Evolutionary conservation across 2,888 invertebrate species (phyloP).

Genomic region (Epistrophe eligans): DNA sequence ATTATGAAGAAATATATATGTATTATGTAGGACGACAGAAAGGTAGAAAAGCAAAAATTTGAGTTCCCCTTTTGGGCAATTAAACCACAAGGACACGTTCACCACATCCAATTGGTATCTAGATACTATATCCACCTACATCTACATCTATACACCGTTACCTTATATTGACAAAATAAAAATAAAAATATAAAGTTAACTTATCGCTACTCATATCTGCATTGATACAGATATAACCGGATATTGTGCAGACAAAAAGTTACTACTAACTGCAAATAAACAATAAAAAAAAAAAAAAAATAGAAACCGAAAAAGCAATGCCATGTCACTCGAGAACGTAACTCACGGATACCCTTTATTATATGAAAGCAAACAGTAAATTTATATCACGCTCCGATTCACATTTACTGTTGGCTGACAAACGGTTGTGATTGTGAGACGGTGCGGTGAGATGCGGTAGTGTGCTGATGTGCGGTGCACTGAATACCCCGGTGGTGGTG

Average conservation of each 20-base stretch:
- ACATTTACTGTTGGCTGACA: constrained; percentile 64
- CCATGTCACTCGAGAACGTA: constrained; percentile 52
- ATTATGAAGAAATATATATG: constrained; percentile 36
- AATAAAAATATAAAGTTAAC: neutral
- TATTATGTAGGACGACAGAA: constrained; percentile 23
- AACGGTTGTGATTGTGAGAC: constrained; percentile 43
- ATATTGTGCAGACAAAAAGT: constrained; percentile 59
- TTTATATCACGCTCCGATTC: constrained; percentile 74
- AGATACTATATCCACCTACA: neutral
- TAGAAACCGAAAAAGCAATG: constrained; percentile 28
- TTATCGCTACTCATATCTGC: constrained; percentile 12
- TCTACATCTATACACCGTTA: neutral
- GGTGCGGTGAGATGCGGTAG: too few species aligned
- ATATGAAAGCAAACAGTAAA: constrained; percentile 64
- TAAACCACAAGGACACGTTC: constrained; percentile 50
- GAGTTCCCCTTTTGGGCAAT: constrained; percentile 26
- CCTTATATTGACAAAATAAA: constrained; percentile 62
- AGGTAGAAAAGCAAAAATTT: neutral
- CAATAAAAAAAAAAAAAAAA: constrained; percentile 38
- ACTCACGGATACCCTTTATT: constrained; percentile 58
- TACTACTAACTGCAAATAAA: constrained; percentile 54
- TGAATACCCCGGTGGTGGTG: constrained; percentile 38
- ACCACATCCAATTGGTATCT: constrained; percentile 40
- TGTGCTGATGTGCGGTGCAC: constrained; percentile 3
- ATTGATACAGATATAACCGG: constrained; percentile 51